Percentiles rank a stretch among this genome's conserved stretches.
Evolutionary conservation across 1,140 invertebrate genomes (phyloP).

Genomic region (Asbolus verrucosus): DNA sequence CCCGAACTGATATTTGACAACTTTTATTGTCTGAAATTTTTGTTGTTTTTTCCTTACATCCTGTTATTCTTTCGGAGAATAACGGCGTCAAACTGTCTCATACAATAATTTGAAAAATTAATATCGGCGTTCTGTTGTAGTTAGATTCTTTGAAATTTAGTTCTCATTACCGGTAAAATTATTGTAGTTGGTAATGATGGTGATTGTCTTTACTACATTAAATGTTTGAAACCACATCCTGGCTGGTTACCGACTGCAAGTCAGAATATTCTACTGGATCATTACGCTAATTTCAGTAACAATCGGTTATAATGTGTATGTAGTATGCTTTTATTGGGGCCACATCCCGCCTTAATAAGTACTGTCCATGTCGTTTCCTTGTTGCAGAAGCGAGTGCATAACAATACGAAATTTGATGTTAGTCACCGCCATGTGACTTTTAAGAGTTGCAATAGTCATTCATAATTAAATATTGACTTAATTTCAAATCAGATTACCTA

Average conservation of each 20-base stretch:
- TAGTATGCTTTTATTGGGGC: conserved; percentile 53
- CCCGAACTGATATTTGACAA: conserved; percentile 26
- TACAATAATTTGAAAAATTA: no score
- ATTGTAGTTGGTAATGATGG: conserved; percentile 11
- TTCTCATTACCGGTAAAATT: not conserved
- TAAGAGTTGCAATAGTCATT: no score
- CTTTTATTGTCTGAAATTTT: conserved; percentile 9
- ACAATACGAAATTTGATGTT: conserved; percentile 13
- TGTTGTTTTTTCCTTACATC: not conserved
- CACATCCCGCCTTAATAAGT: conserved; percentile 54
- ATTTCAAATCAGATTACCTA: no score
- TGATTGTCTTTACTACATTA: conserved; percentile 44
- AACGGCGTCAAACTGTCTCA: no score
- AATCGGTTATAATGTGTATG: conserved; percentile 52
- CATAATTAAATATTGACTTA: no score
- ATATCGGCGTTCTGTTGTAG: no score
- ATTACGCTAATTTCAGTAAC: conserved; percentile 53
- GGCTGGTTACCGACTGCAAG: conserved; percentile 38
- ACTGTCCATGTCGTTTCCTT: conserved; percentile 48
- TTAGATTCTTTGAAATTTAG: no score
- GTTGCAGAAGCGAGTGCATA: conserved; percentile 46
- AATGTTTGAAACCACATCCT: conserved; percentile 46
- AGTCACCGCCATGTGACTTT: not conserved
- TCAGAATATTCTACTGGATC: conserved; percentile 35
- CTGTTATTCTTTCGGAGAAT: conserved; percentile 8